These are phyloP conservation scores for Siniperca obscura DNA, from an alignment of 2,797 vertebrate species.

Conservation along the genomic window DNA sequence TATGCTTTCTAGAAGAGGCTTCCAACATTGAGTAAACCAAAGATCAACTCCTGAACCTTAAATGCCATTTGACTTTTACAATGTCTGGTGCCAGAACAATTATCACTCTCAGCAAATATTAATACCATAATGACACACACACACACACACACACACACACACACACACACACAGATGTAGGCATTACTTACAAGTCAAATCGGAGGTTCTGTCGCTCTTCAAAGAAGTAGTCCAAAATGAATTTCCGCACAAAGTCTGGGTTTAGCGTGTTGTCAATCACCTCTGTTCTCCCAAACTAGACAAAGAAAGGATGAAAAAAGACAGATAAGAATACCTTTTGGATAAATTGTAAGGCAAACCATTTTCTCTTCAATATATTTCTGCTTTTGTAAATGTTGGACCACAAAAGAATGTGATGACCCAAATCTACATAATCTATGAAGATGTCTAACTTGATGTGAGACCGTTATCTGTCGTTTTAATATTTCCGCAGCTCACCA, in stretches of 20 bases:
- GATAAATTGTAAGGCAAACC: not conserved
- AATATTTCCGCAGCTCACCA: not conserved
- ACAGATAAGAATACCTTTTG: not conserved
- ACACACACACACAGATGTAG: not conserved
- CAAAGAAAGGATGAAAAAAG: constrained; percentile 8
- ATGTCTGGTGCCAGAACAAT: not conserved
- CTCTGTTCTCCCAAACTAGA: constrained; percentile 96
- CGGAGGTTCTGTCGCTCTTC: constrained; percentile 97
- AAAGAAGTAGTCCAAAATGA: constrained; percentile 99
- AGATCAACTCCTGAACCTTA: not conserved
- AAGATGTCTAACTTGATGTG: not conserved
- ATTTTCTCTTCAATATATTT: not conserved
- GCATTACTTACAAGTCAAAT: constrained; percentile 95
- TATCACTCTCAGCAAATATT: not conserved
- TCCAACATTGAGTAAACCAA: not conserved
- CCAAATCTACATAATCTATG: not conserved
- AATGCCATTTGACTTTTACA: not conserved
- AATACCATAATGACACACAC: not conserved
- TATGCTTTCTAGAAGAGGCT: not conserved
- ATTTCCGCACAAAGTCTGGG: constrained; percentile 98
- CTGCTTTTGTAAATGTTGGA: not conserved
- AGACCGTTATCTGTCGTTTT: not conserved
- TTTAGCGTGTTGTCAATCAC: constrained; percentile 99
- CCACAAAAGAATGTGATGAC: not conserved
- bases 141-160: constrained; percentile 3